Percentiles rank a stretch among this genome's conserved stretches.
These are phyloP conservation scores for Loripinus fragilis DNA, from an alignment of 2,888 invertebrate species.

Conservation along the genomic window DNA sequence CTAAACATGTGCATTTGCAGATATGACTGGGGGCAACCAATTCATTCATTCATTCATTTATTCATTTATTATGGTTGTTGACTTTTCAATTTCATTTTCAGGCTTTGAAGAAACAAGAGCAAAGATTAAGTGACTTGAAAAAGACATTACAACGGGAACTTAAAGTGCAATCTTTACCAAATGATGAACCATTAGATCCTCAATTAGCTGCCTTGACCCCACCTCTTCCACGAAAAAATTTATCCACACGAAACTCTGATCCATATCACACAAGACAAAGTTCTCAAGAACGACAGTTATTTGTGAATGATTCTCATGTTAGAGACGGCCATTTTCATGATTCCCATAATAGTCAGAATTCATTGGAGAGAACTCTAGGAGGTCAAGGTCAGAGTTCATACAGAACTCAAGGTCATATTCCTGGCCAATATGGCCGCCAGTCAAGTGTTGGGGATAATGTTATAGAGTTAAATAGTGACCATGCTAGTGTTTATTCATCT, in stretches of 20 bases:
- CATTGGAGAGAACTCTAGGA: slow-evolving; percentile 33
- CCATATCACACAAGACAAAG: slow-evolving; percentile 26
- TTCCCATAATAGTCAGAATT: slow-evolving; percentile 24
- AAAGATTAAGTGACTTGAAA: slow-evolving; percentile 94
- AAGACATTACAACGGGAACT: slow-evolving; percentile 95
- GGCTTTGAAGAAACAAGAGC: slow-evolving; percentile 92
- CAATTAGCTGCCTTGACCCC: slow-evolving; percentile 54
- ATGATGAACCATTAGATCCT: slow-evolving; percentile 81
- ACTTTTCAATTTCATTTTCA: too few species aligned
- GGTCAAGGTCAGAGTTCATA: slow-evolving; percentile 33
- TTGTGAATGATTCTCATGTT: slow-evolving; percentile 38
- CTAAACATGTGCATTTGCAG: too few species aligned
- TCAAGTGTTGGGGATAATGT: slow-evolving; percentile 7
- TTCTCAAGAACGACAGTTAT: slow-evolving; percentile 34
- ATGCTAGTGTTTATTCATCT: slow-evolving; percentile 13
- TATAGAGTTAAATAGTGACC: slow-evolving; percentile 1
- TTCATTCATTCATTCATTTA: too few species aligned
- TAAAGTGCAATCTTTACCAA: slow-evolving; percentile 82
- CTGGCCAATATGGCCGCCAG: slow-evolving; percentile 1
- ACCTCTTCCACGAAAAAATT: slow-evolving; percentile 53
- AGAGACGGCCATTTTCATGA: slow-evolving; percentile 22
- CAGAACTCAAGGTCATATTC: slow-evolving; percentile 17
- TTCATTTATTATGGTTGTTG: too few species aligned
- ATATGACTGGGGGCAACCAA: too few species aligned
- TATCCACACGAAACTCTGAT: slow-evolving; percentile 18